These are phyloP conservation scores for Mastomys coucha DNA, from an alignment of 2,113 vertebrate species.

Conservation along the genomic window DNA sequence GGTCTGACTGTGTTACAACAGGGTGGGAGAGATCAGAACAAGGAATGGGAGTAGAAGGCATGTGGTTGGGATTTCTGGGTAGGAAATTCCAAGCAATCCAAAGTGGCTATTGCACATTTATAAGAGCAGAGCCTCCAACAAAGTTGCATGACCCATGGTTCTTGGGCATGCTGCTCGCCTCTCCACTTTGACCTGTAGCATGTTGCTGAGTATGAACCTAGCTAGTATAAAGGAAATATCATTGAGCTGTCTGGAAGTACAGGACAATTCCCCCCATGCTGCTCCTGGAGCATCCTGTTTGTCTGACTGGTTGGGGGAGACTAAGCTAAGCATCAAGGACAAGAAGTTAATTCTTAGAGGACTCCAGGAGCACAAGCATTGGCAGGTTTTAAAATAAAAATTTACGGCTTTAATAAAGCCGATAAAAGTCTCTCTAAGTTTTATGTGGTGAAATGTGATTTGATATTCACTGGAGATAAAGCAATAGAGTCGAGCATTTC, in stretches of 20 bases:
- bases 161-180: neutral
- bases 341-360: conserved; percentile 31
- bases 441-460: conserved; percentile 45
- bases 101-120: fast-evolving
- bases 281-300: fast-evolving
- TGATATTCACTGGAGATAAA: conserved; percentile 56
- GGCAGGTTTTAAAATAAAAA: conserved; percentile 66
- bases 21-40: neutral
- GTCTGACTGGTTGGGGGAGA: neutral
- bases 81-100: neutral
- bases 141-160: neutral
- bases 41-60: neutral
- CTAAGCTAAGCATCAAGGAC: neutral
- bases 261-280: neutral
- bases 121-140: neutral
- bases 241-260: neutral
- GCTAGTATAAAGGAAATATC: neutral
- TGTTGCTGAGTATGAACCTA: neutral
- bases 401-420: conserved; percentile 75
- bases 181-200: neutral
- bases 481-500: neutral
- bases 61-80: neutral
- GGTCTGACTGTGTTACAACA: fast-evolving
- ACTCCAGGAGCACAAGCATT: conserved; percentile 23
- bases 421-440: conserved; percentile 61